These are phyloP conservation scores for Clamator glandarius DNA, from an alignment of 2,797 vertebrate genomes.

Conservation along the genomic window DNA sequence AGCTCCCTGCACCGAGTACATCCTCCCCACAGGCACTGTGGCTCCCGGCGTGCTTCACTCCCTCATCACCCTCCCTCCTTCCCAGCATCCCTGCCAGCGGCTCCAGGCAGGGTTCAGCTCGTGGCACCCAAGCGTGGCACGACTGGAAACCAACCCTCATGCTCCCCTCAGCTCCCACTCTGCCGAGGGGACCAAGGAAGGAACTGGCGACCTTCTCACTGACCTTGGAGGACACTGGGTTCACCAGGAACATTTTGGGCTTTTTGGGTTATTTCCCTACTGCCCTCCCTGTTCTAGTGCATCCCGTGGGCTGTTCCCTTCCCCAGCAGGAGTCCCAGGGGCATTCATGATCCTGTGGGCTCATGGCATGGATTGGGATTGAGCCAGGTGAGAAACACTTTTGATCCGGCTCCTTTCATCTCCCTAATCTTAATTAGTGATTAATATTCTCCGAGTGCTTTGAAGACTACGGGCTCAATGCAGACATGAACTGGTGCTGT, in stretches of 20 bases:
- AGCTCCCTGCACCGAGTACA: neutral
- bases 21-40: neutral
- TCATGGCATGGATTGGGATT: neutral
- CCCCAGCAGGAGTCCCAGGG: neutral
- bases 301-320: neutral
- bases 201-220: fast-evolving
- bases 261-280: neutral
- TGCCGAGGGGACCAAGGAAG: fast-evolving
- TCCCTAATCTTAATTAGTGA: neutral
- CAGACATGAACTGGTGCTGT: neutral
- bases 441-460: neutral
- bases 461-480: neutral
- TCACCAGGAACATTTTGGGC: neutral
- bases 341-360: neutral
- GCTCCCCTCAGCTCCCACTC: neutral
- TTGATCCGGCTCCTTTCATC: neutral
- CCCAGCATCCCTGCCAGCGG: constrained; percentile 18
- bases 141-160: neutral
- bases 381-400: neutral
- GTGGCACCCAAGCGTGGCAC: neutral
- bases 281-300: neutral
- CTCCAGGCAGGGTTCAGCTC: neutral
- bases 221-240: neutral
- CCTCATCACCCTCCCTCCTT: neutral
- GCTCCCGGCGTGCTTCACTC: constrained; percentile 27